Percentiles rank a stretch among this genome's conserved stretches.
Conservation (phyloP, 1,140 invertebrate species). For the Apis dorsata region DNA sequence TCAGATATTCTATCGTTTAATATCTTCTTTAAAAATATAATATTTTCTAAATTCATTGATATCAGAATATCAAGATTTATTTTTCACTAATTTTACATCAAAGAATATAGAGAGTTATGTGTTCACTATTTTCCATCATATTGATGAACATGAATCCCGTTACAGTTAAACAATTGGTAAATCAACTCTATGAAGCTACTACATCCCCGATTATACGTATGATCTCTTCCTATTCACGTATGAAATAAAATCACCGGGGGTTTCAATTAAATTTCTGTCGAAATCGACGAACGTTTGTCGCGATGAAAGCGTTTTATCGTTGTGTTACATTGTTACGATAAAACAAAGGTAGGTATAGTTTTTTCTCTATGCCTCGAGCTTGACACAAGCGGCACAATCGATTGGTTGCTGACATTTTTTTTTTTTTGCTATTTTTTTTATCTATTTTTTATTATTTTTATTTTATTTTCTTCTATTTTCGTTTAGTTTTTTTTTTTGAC, state of each 20-base stretch:
- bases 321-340: background rate
- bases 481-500: background rate
- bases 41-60: too few species aligned
- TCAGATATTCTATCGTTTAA: too few species aligned
- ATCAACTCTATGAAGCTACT: background rate
- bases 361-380: slow-evolving; percentile 13
- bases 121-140: background rate
- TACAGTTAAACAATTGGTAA: background rate
- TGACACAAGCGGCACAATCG: background rate
- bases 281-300: background rate
- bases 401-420: background rate
- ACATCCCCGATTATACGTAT: background rate
- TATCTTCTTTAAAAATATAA: too few species aligned
- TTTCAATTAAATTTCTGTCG: slow-evolving; percentile 4
- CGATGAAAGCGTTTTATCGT: background rate
- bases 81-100: background rate
- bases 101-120: background rate
- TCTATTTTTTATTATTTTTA: too few species aligned
- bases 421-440: background rate
- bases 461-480: too few species aligned
- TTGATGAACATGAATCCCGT: background rate
- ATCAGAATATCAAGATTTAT: background rate
- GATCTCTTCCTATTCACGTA: background rate
- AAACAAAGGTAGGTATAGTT: background rate
- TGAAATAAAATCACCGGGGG: background rate